Percentiles rank a stretch among this genome's conserved stretches.
Evolutionary conservation across 1,140 invertebrate genomes (phyloP).

Genomic region (Danaus plexippus): DNA sequence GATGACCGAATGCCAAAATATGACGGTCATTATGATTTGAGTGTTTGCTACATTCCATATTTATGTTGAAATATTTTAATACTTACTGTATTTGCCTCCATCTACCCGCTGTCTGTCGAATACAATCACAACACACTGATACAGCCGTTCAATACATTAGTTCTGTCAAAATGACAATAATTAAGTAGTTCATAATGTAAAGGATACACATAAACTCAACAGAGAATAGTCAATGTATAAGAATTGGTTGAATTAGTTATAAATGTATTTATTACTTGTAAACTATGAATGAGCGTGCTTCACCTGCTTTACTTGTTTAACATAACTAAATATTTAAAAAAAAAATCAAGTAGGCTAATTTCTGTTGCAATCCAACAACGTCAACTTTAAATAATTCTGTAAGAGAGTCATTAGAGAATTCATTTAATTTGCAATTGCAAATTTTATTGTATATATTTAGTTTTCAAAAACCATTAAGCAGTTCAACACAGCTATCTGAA

Average conservation of each 20-base stretch:
- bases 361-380: too few species aligned
- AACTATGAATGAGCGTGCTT: conserved; percentile 17
- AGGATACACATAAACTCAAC: conserved; percentile 35
- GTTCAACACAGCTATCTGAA: too few species aligned
- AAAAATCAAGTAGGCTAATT: too few species aligned
- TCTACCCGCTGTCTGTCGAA: conserved; percentile 23
- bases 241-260: conserved; percentile 37
- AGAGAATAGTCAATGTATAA: conserved; percentile 33
- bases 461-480: too few species aligned
- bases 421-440: too few species aligned
- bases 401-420: too few species aligned
- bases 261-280: conserved; percentile 33
- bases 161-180: conserved; percentile 33
- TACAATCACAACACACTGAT: conserved; percentile 18
- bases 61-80: conserved; percentile 68
- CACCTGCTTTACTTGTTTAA: too few species aligned
- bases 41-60: conserved; percentile 72
- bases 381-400: too few species aligned
- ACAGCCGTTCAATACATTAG: conserved; percentile 8
- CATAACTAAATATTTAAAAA: too few species aligned
- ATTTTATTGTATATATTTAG: too few species aligned
- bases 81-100: conserved; percentile 46
- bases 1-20: conserved; percentile 55
- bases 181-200: conserved; percentile 34
- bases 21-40: conserved; percentile 61